Conservation (phyloP, 2,888 invertebrate species). For the Idaea aversata region DNA sequence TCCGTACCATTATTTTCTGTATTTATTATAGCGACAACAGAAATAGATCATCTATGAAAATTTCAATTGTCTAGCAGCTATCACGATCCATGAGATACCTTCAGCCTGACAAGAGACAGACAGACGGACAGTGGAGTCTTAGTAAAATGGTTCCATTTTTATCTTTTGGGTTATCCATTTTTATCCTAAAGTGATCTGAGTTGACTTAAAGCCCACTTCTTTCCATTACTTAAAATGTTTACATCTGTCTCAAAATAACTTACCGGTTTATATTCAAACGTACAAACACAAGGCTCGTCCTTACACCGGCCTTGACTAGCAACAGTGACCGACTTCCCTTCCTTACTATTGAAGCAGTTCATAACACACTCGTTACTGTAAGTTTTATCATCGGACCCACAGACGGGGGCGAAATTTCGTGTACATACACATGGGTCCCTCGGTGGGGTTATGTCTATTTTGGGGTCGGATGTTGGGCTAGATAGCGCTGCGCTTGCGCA, state of each 20-base stretch:
- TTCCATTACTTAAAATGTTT: neutral
- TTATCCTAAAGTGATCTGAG: too few species aligned
- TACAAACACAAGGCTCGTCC: slow-evolving; percentile 23
- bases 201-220: too few species aligned
- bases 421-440: slow-evolving; percentile 45
- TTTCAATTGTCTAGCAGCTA: too few species aligned
- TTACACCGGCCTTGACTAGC: slow-evolving; percentile 23
- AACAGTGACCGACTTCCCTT: slow-evolving; percentile 17
- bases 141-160: too few species aligned
- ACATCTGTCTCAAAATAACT: neutral
- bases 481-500: neutral
- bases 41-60: too few species aligned
- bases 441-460: neutral
- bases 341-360: slow-evolving; percentile 56
- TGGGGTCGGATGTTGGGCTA: neutral
- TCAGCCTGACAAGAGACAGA: too few species aligned
- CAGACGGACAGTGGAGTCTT: too few species aligned
- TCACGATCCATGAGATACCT: too few species aligned
- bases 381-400: slow-evolving; percentile 86
- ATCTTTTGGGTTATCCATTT: too few species aligned
- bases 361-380: slow-evolving; percentile 85
- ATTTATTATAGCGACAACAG: too few species aligned
- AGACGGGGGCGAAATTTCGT: slow-evolving; percentile 72
- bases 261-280: slow-evolving; percentile 32
- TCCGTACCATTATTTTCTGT: too few species aligned